Evolutionary conservation across 2,888 invertebrate species (phyloP).

Genomic region (Meteorus colon): DNA sequence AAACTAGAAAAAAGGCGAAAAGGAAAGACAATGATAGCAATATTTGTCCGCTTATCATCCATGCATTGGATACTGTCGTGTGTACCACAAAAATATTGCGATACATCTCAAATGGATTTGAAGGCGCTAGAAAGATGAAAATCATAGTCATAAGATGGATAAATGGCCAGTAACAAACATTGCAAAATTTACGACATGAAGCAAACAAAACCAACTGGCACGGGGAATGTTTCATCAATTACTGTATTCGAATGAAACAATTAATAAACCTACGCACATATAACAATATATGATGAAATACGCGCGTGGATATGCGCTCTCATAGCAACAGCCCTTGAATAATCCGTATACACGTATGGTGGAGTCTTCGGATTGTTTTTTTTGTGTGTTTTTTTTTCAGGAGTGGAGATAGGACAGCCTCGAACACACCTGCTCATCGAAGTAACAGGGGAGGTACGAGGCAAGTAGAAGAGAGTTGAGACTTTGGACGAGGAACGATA

Average conservation of each 20-base stretch:
- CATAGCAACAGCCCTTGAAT: conserved; percentile 35
- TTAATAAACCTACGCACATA: background rate
- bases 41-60: background rate
- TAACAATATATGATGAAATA: background rate
- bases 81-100: background rate
- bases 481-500: conserved; percentile 47
- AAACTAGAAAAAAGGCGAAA: background rate
- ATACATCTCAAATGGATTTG: background rate
- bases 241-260: background rate
- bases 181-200: background rate
- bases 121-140: background rate
- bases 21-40: background rate
- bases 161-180: background rate
- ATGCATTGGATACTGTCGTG: background rate
- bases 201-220: background rate
- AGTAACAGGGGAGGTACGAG: conserved; percentile 20
- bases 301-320: conserved; percentile 5
- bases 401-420: conserved; percentile 11
- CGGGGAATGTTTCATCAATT: background rate
- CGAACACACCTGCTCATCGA: conserved; percentile 36
- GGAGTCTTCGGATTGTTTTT: conserved; percentile 17
- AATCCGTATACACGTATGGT: background rate
- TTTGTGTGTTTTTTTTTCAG: background rate
- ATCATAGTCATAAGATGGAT: background rate
- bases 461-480: background rate